Base-by-base conservation (phyloP, 2,888 invertebrate genomes). In the Trilocha varians region DNA sequence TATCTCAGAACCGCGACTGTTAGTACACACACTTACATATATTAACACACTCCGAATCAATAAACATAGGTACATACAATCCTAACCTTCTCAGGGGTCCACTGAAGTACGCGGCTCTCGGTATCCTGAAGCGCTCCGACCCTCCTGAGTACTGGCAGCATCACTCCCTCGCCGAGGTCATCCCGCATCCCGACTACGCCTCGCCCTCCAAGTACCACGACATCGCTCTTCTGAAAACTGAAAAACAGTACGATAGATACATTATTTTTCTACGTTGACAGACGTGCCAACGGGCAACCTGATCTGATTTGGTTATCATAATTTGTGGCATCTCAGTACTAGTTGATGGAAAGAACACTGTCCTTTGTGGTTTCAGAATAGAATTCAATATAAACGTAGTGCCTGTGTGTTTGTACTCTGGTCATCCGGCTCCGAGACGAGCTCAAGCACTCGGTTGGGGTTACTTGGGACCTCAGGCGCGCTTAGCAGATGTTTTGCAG, bases 201-300 rank as follows among this genome's bases (percentile, higher is more conserved):
- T 38, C 55, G 1, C 55, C 55, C 1, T 2, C 4, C 18, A 55
- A 53, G 16, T 55, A 55, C 33, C 40, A 55, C 16, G 55, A 55
- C 16, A 53, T 55, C 18, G 55, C 55, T 0, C 46, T 55, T 2
- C 36, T 54, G 35, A 37, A 47, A 35, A 50, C 48, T 0, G 40
- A 43, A 1, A 42, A 25, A n/a, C 40, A 35, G 53, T 53, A 13
- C 41, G 46, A n/a, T n/a, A n/a, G n/a, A n/a, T n/a, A n/a, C n/a
- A n/a, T n/a, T n/a, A n/a, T n/a, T n/a, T n/a, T n/a, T n/a, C n/a
- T n/a, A n/a, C n/a, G n/a, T n/a, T n/a, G n/a, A n/a, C n/a, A n/a
- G n/a, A n/a, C n/a, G n/a, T n/a, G n/a, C n/a, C n/a, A n/a, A n/a
- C n/a, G n/a, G n/a, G n/a, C n/a, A n/a, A n/a, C n/a, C n/a, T n/a